phyloP scores from a whole-genome alignment of 2,113 vertebrate genomes.

The Tenebrosternarchus preto region DNA sequence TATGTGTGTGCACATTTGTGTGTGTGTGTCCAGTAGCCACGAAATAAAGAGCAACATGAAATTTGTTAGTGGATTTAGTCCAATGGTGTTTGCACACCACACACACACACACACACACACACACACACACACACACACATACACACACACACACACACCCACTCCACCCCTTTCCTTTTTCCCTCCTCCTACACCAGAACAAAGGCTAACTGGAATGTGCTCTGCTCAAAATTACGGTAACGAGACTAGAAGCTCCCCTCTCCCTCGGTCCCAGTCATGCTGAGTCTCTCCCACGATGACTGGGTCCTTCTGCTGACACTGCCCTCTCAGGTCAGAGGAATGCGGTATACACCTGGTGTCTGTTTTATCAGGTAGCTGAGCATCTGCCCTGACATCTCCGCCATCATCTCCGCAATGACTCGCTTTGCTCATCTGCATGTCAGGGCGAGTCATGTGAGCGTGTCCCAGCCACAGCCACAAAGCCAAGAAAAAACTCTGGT shows the following conservation, averaged over 20 bases:
- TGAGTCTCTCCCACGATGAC: neutral
- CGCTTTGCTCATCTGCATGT: neutral
- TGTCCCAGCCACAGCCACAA: neutral
- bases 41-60: neutral
- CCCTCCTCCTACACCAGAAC: neutral
- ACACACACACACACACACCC: conserved; percentile 9
- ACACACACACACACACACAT: conserved; percentile 27
- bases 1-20: too few relatives aligned
- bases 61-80: neutral
- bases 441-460: neutral
- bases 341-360: conserved; percentile 35
- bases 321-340: conserved; percentile 27
- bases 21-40: neutral
- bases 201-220: conserved; percentile 32
- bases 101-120: neutral
- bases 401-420: neutral
- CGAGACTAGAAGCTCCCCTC: conserved; percentile 1
- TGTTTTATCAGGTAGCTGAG: conserved; percentile 35
- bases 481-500: neutral
- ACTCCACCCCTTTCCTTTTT: too few relatives aligned
- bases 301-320: neutral
- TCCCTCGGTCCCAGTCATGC: neutral
- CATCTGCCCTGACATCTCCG: conserved; percentile 18
- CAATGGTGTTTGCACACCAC: neutral
- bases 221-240: neutral